Evolutionary conservation across 2,888 invertebrate species (phyloP), one percentile per base, ranked within the genome.

Genomic region (Sthenelais limicola): DNA sequence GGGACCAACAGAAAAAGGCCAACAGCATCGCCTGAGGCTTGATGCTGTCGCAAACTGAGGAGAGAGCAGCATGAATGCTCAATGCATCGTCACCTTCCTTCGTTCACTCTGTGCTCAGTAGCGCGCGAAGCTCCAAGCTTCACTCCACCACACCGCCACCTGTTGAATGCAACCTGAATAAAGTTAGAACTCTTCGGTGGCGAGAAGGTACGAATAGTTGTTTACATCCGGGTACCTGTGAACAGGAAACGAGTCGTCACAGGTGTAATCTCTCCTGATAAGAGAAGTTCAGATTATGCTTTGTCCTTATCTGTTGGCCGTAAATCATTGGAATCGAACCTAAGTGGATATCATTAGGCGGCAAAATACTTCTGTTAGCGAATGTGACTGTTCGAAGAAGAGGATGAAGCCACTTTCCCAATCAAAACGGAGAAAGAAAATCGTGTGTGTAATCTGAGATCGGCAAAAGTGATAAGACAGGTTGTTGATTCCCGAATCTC

Each of bases 221-320:
- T 62, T 62, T 62, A 62, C 62, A 62, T 62, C 62, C 62, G 62
- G 62, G 62, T 62, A 62, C 62, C 62, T 62, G 62, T 62, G 62
- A 62, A 62, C 62, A 62, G 62, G 62, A 62, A 62, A 62, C 62
- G 62, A 62, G 62, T 62, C 62, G 62, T 62, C 62, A 62, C 62
- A 62, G 62, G 62, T 62, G 62, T 62, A 62, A 62, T 62, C 62
- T 62, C 21, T 62, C 62, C 62, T 62, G 62, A 62, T 62, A 62
- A 62, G 62, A 62, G 38, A 62, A 62, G 62, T 62, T 62, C 62
- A 38, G 62, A 62, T 62, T 62, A 62, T 62, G 62, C 43, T 62
- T 38, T 38, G 62, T 62, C 43, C 62, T 62, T 62, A 62, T 62
- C 62, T 62, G 35, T 62, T 62, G 26, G 21, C 62, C 15, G 38